A percentile compares a stretch with the other conserved stretches of the same genome.
Conservation (phyloP, 2,797 vertebrate genomes). For the Clangula hyemalis region DNA sequence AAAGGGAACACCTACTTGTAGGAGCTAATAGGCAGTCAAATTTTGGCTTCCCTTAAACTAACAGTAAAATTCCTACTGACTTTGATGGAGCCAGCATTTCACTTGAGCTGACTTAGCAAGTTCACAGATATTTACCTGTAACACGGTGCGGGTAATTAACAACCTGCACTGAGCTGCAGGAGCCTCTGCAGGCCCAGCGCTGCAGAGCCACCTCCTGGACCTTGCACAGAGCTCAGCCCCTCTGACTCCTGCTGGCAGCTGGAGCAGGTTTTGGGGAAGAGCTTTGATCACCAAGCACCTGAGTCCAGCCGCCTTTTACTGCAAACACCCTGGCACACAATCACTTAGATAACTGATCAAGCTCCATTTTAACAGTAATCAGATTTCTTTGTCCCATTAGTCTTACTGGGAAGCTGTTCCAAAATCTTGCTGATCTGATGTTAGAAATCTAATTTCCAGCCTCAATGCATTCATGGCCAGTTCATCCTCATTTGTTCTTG, state of each 20-base stretch:
- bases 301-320: not conserved
- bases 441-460: slow-evolving; percentile 63
- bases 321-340: not conserved
- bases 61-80: not conserved
- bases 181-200: not conserved
- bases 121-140: not conserved
- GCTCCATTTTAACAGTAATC: slow-evolving; percentile 50
- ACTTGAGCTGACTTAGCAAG: not conserved
- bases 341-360: slow-evolving; percentile 6
- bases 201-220: not conserved
- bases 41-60: not conserved
- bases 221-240: not conserved
- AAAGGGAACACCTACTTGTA: not conserved
- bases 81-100: not conserved
- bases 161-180: not conserved
- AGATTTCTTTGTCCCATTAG: slow-evolving; percentile 59
- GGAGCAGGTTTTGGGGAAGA: not conserved
- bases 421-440: slow-evolving; percentile 44
- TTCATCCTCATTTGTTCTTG: slow-evolving; percentile 53
- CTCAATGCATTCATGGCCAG: slow-evolving; percentile 26
- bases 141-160: not conserved
- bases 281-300: not conserved
- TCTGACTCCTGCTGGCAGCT: not conserved
- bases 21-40: not conserved
- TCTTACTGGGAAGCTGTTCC: slow-evolving; percentile 44